Evolutionary conservation across 2,888 invertebrate genomes (phyloP).

Genomic region (Platycheirus albimanus): DNA sequence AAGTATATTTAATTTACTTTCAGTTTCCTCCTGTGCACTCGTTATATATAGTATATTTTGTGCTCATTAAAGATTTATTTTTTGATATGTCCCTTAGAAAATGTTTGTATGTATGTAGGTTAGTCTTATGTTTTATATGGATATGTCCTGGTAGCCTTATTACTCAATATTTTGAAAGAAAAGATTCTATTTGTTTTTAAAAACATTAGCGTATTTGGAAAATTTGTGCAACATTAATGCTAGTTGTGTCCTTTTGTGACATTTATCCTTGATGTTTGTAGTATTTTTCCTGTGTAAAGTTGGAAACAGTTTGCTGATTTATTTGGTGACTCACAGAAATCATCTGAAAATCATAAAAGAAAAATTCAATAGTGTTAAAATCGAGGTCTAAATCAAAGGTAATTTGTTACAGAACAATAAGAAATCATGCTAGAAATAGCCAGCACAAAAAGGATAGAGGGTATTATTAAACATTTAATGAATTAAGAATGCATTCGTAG

Average conservation of each 20-base stretch:
- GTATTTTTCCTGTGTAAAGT: neutral
- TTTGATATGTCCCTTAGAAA: slow-evolving; percentile 27
- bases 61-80: neutral
- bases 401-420: no score
- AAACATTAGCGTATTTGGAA: no score
- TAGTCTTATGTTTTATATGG: slow-evolving; percentile 9
- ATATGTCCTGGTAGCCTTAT: slow-evolving; percentile 30
- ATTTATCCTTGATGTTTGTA: neutral
- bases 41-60: neutral
- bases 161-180: neutral
- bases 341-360: slow-evolving; percentile 40
- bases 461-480: no score
- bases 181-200: neutral
- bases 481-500: no score
- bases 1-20: neutral
- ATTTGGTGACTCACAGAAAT: slow-evolving; percentile 10
- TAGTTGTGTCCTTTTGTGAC: neutral
- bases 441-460: no score
- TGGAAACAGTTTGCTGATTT: slow-evolving; percentile 30
- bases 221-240: no score
- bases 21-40: slow-evolving; percentile 4
- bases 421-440: no score
- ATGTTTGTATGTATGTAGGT: no score
- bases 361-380: neutral
- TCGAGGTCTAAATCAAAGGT: no score